Evolutionary conservation across 2,113 vertebrate species (phyloP).

Genomic region (Semicossyphus pulcher): DNA sequence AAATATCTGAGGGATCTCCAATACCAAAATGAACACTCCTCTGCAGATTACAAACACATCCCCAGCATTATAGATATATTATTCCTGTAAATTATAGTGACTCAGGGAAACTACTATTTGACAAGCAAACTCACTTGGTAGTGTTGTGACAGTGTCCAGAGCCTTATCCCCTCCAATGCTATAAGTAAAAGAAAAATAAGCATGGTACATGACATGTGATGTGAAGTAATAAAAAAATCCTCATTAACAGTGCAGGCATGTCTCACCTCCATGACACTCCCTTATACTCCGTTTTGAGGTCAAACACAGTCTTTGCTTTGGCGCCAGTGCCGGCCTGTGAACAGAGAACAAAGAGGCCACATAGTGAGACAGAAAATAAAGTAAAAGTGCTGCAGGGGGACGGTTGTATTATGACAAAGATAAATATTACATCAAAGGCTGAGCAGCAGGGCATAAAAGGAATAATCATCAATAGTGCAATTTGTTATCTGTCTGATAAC

Average conservation of each 20-base stretch:
- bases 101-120: not conserved
- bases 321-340: slow-evolving; percentile 86
- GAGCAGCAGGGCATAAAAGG: slow-evolving; percentile 11
- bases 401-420: not conserved
- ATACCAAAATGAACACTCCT: not conserved
- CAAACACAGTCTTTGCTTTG: slow-evolving; percentile 68
- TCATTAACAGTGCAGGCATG: not conserved
- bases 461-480: not conserved
- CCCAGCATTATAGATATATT: not conserved
- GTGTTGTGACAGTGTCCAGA: slow-evolving; percentile 87
- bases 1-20: not conserved
- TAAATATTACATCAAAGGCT: slow-evolving; percentile 7
- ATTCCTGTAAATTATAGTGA: not conserved
- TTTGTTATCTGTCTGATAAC: slow-evolving; percentile 36
- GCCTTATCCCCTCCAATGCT: slow-evolving; percentile 89
- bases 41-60: not conserved
- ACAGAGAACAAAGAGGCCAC: not conserved
- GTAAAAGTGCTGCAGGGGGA: not conserved
- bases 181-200: slow-evolving; percentile 53
- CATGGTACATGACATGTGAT: not conserved
- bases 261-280: slow-evolving; percentile 92
- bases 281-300: slow-evolving; percentile 77
- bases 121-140: slow-evolving; percentile 89
- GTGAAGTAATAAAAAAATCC: not conserved
- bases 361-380: not conserved